Conservation (phyloP, 92 coral and sea anemone species). For the Parazoanthus atlanticus region DNA sequence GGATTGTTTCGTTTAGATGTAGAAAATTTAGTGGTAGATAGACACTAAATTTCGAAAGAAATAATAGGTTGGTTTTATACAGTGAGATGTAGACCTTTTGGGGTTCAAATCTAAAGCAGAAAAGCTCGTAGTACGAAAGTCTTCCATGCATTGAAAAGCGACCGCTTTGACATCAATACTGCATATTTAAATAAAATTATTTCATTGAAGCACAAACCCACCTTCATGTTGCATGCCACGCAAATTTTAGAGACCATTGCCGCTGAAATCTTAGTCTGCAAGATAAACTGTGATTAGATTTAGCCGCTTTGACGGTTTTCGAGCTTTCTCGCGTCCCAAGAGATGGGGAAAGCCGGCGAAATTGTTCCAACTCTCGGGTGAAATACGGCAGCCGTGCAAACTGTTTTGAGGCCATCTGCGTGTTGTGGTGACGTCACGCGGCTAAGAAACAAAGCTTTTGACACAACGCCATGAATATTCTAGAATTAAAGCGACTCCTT, state of each 20-base stretch:
- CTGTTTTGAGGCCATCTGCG: conserved; percentile 50
- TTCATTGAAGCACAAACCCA: conserved; percentile 49
- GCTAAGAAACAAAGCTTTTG: conserved; percentile 35
- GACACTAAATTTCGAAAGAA: not conserved
- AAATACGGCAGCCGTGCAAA: conserved; percentile 23
- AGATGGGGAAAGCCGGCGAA: conserved; percentile 12
- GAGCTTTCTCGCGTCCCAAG: not conserved
- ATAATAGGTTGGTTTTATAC: not conserved
- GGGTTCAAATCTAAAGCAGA: not conserved
- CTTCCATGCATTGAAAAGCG: conserved; percentile 32
- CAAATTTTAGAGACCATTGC: conserved; percentile 35
- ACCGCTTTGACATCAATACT: conserved; percentile 42
- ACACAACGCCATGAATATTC: conserved; percentile 46
- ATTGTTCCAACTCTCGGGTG: conserved; percentile 22
- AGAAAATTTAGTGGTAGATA: not conserved
- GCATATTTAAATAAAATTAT: conserved; percentile 44
- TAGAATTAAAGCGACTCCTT: conserved; percentile 34
- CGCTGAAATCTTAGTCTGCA: conserved; percentile 15
- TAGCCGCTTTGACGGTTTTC: not conserved
- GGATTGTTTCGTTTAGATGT: not conserved
- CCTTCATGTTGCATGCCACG: conserved; percentile 51
- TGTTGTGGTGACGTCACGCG: conserved; percentile 40
- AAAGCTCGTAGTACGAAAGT: conserved; percentile 17
- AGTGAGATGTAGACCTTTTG: not conserved
- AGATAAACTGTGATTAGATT: not conserved